These are phyloP conservation scores for Xylota sylvarum DNA, from an alignment of 2,888 invertebrate species.

Conservation along the genomic window DNA sequence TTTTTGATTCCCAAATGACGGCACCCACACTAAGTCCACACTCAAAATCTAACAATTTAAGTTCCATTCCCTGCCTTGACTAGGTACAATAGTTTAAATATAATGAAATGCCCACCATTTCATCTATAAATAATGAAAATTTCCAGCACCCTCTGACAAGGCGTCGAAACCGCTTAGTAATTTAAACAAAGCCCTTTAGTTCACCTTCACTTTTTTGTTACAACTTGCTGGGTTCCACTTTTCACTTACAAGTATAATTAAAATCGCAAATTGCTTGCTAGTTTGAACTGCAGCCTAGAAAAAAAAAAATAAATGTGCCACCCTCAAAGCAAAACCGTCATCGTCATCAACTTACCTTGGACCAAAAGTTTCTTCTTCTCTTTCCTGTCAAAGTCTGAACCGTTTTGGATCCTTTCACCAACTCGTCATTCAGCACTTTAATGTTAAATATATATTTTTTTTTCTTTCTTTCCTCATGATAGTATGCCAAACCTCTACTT, in stretches of 20 bases:
- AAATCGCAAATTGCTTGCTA: slow-evolving; percentile 27
- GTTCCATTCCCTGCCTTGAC: no score
- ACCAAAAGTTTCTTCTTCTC: slow-evolving; percentile 23
- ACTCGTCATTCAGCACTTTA: slow-evolving; percentile 20
- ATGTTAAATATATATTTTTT: slow-evolving; percentile 25
- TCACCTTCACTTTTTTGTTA: slow-evolving; percentile 1
- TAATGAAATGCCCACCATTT: no score
- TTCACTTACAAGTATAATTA: slow-evolving; percentile 40
- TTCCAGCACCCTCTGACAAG: neutral
- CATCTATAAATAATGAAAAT: no score
- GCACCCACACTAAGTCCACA: no score
- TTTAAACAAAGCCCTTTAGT: neutral
- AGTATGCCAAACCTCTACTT: slow-evolving; percentile 44
- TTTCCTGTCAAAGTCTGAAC: slow-evolving; percentile 35
- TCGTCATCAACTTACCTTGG: slow-evolving; percentile 31
- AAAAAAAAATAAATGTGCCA: neutral
- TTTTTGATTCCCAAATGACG: no score
- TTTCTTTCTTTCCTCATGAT: neutral
- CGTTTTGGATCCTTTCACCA: slow-evolving; percentile 32
- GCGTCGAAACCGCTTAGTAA: neutral
- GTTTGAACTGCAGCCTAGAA: slow-evolving; percentile 13
- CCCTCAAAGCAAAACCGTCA: slow-evolving; percentile 29
- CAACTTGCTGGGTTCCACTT: neutral
- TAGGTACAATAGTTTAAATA: no score
- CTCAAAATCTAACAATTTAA: no score